A percentile compares a stretch with the other conserved stretches of the same genome.
phyloP scores from a whole-genome alignment of 1,140 invertebrate genomes.

The Nebria ingens region DNA sequence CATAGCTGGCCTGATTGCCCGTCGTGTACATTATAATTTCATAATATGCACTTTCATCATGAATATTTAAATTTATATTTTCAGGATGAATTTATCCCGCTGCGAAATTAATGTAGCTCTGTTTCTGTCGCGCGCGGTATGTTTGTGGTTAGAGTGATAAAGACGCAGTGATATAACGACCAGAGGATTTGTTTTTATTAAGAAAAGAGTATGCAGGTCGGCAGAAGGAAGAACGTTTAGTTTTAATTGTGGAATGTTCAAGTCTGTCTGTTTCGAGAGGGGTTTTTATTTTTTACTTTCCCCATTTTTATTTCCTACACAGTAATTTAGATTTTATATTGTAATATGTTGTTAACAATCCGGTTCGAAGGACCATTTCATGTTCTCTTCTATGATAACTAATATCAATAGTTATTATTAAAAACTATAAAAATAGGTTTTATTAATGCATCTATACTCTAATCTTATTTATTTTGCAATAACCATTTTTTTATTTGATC shows the following conservation, averaged over 20 bases:
- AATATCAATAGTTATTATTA: too few species aligned
- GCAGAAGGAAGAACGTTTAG: background rate
- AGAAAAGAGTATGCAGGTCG: background rate
- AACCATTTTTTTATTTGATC: too few species aligned
- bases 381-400: too few species aligned
- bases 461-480: too few species aligned
- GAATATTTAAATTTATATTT: slow-evolving; percentile 10
- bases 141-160: background rate
- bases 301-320: too few species aligned
- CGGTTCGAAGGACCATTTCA: too few species aligned
- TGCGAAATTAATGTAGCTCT: background rate
- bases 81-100: slow-evolving; percentile 1
- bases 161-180: background rate
- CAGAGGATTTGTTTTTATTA: slow-evolving; percentile 1
- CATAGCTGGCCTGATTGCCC: background rate
- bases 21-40: slow-evolving; percentile 3
- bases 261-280: too few species aligned
- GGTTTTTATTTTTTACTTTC: too few species aligned
- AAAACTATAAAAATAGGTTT: too few species aligned
- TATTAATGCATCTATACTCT: too few species aligned
- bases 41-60: slow-evolving; percentile 4
- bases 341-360: too few species aligned
- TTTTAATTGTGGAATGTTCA: background rate
- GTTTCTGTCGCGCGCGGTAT: background rate
- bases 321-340: too few species aligned